Base-by-base conservation (phyloP, 2,113 vertebrate genomes). In the Mormyrus lacerda region DNA sequence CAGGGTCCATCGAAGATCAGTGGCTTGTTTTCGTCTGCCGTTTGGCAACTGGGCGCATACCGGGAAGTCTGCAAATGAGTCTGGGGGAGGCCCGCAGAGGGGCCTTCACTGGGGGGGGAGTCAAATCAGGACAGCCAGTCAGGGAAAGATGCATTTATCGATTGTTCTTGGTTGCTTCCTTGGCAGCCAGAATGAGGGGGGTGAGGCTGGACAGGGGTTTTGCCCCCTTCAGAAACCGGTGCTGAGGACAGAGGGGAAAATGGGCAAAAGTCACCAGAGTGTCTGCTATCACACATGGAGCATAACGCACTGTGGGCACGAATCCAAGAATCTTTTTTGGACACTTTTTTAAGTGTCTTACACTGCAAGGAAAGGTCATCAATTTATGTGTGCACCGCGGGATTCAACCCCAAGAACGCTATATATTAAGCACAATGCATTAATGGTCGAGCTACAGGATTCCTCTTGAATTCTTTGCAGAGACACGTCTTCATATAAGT, bases 131-230 rank as follows among this genome's bases (percentile, higher is more conserved):
- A 27, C 44, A 76, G 17, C 13, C 35, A 35, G 9, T 42, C 73
- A 35, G 15, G 53, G 19, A 42, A 9, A n/a, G 83, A 31, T 48
- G 9, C 47, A 11, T 87, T 94, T 94, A 99, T 91, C 97, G 98
- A 95, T 96, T 99, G 95, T 97, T 98, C 94, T 99, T 99, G n/a
- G 97, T 95, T 0, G 97, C 97, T 89, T 99, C 98, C 93, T 99
- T 99, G 11, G 98, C 98, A 13, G 98, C 98, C 85, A 98, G 90
- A 15, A 99, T 99, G 92, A 99, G 96, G 82, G 98, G 98, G 35
- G 98, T 99, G 90, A 99, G 97, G 91, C 98, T 99, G 89, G 98
- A 98, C 0, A 99, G 96, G 4, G 98, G 98, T 92, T 99, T 98
- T 42, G 98, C 98, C 90, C 98, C 96, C 94, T 99, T 99, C 94